Conservation (phyloP, 2,797 vertebrate genomes). For the Sebastes aleutianus region DNA sequence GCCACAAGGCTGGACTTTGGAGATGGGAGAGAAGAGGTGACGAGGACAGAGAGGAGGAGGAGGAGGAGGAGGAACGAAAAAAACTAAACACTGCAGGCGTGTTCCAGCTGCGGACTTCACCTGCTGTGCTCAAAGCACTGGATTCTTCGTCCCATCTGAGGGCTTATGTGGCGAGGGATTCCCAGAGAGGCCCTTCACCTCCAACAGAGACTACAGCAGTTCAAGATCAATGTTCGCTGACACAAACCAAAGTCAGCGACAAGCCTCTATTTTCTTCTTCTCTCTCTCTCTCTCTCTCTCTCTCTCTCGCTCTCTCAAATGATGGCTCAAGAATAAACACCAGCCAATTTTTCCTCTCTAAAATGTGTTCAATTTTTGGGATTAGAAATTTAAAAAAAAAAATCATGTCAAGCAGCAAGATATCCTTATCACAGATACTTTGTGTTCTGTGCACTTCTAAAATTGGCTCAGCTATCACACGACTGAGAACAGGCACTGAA, state of each 20-base stretch:
- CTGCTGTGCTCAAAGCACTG: constrained; percentile 60
- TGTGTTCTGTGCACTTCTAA: constrained; percentile 57
- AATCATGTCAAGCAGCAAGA: constrained; percentile 65
- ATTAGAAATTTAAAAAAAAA: constrained; percentile 5
- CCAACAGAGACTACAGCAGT: constrained; percentile 5
- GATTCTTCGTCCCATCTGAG: constrained; percentile 39
- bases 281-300: constrained; percentile 4
- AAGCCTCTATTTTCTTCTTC: background rate
- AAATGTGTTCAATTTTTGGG: constrained; percentile 50
- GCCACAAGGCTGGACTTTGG: constrained; percentile 62
- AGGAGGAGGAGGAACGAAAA: background rate
- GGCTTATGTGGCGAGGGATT: constrained; percentile 36
- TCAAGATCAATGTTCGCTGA: constrained; percentile 38
- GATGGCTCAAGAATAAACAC: background rate
- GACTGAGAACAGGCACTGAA: constrained; percentile 73
- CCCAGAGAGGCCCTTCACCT: constrained; percentile 46
- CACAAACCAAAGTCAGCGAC: constrained; percentile 1
- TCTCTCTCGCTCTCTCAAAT: background rate
- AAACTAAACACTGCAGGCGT: background rate
- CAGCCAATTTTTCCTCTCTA: constrained; percentile 22
- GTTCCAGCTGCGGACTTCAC: constrained; percentile 25
- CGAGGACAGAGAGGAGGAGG: background rate
- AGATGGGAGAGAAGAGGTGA: constrained; percentile 33
- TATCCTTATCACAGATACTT: constrained; percentile 54
- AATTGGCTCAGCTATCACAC: constrained; percentile 65